Evolutionary conservation across 2,113 vertebrate species (phyloP).

Genomic region (Xiphorhynchus elegans): DNA sequence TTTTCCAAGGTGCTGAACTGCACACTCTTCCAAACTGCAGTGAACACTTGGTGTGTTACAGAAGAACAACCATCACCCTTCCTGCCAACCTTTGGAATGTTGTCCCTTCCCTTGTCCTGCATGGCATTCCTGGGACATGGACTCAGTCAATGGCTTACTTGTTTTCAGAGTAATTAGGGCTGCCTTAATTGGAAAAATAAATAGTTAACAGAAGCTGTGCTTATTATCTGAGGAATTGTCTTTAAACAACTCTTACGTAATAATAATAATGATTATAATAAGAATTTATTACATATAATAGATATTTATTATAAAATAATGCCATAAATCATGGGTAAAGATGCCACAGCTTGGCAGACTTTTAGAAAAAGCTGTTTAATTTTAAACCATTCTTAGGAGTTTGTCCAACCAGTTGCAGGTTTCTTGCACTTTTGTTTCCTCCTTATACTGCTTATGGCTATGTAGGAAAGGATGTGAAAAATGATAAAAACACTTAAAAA

Average conservation of each 20-base stretch:
- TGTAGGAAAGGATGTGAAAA: neutral
- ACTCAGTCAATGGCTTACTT: accelerated
- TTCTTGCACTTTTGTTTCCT: neutral
- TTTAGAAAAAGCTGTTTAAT: neutral
- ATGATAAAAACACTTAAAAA: neutral
- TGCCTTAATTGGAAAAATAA: neutral
- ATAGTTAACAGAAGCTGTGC: neutral
- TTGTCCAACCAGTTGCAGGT: neutral
- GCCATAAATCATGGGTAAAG: neutral
- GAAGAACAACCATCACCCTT: neutral
- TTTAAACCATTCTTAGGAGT: neutral
- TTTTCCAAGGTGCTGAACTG: neutral
- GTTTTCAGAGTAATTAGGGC: neutral
- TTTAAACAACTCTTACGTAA: neutral
- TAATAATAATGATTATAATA: no score
- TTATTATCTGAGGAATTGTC: neutral
- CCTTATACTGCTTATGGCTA: neutral
- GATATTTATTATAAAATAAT: neutral
- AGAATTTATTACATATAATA: neutral
- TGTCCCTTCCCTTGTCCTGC: neutral
- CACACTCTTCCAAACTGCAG: neutral
- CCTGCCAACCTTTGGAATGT: neutral
- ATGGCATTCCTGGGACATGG: accelerated
- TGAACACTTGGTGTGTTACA: neutral
- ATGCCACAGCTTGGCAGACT: neutral